A percentile compares a stretch with the other conserved stretches of the same genome.
These are phyloP conservation scores for Choreutis nemorana DNA, from an alignment of 2,888 invertebrate species.

Conservation along the genomic window DNA sequence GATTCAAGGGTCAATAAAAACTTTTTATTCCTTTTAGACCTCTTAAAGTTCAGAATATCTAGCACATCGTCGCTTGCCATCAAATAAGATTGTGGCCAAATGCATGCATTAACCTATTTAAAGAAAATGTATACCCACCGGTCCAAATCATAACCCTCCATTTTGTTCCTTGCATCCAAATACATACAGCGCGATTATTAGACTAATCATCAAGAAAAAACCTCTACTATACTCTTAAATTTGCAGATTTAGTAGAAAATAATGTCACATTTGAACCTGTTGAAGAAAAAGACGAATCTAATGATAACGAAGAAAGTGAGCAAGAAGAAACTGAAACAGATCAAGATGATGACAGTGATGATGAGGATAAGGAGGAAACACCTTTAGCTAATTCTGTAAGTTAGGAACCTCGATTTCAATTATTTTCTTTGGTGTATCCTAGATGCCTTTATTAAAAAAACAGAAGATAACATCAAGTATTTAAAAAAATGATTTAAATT, in stretches of 20 bases:
- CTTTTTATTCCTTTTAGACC: neutral
- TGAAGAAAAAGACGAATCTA: slow-evolving; percentile 55
- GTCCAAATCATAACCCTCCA: neutral
- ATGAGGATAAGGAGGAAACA: slow-evolving; percentile 13
- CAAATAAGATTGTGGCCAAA: neutral
- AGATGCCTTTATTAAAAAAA: too few relatives aligned
- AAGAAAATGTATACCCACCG: too few relatives aligned
- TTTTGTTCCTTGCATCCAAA: too few relatives aligned
- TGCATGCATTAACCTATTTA: neutral
- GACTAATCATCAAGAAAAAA: too few relatives aligned
- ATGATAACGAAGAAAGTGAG: slow-evolving; percentile 29
- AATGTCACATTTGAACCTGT: slow-evolving; percentile 67
- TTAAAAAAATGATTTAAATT: neutral
- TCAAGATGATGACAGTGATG: slow-evolving; percentile 27
- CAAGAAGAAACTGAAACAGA: slow-evolving; percentile 23
- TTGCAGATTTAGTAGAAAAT: slow-evolving; percentile 54
- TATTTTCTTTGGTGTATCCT: neutral
- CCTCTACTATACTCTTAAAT: too few relatives aligned
- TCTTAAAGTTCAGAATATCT: slow-evolving; percentile 6
- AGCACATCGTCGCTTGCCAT: too few relatives aligned
- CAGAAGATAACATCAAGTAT: neutral
- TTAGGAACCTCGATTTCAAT: neutral
- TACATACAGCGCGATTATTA: too few relatives aligned
- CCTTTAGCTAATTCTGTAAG: neutral
- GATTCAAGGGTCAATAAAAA: slow-evolving; percentile 62